Base-by-base conservation (phyloP, 2,888 invertebrate genomes). In the Drosophila prolongata region DNA sequence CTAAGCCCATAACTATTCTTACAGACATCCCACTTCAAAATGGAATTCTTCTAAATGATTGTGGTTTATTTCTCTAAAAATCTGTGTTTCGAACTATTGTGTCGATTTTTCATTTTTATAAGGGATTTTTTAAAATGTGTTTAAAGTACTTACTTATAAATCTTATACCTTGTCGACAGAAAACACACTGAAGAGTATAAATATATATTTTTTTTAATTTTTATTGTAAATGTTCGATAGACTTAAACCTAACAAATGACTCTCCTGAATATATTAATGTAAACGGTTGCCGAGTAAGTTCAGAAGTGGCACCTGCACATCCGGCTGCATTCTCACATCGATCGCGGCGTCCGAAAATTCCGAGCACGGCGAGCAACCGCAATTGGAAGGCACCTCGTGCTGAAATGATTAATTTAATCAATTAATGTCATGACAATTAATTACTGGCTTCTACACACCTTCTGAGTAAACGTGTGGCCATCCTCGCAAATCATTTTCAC, bases 401-500 rank as follows among this genome's bases (percentile, higher is more conserved):
- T 90, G 60, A 9, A 67, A 56, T 11, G 10, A 6, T 40, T 30
- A 6, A 9, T 10, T 10, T 9, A 34, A 3, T 27, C 3, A 30
- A 10, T n/a, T 34, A 24, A 24, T 24, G 11, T 16, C 8, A 40
- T 10, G 13, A 1, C 30, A 13, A 10, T 6, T 0, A 13, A 40
- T 42, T 1, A 13, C 1, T 10, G 49, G 16, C 8, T 1, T 8
- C 6, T 1, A 38, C 68, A 14, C 54, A 77, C 79, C 35, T 50
- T 55, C 57, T 77, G 79, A 5, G 10, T 72, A 37, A 59, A 86
- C 14, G 76, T 83, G 40, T 79, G 82, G 5, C 93, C 93, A 87
- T 94, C 93, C 8, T 92, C 92, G 72, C 94, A 94, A 8, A 83
- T 86, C 72, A 94, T 82, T 38, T 88, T 76, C 44, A 92, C 89